Percentiles rank a stretch among this genome's conserved stretches.
Conservation (phyloP, 2,888 invertebrate species). For the Unio pictorum region DNA sequence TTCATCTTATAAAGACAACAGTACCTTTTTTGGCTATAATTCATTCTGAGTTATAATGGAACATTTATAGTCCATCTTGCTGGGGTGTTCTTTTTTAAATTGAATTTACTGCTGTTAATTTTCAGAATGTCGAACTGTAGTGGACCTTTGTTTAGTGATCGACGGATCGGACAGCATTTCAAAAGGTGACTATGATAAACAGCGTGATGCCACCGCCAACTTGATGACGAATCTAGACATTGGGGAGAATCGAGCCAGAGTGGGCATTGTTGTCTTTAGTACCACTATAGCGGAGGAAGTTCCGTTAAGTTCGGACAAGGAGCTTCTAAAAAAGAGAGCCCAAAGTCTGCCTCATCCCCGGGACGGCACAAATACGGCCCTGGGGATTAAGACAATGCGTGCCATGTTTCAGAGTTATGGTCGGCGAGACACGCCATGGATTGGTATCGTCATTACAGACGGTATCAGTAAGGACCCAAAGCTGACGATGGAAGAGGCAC, state of each 20-base stretch:
- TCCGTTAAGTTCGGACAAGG: slow-evolving; percentile 11
- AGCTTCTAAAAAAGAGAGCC: slow-evolving; percentile 15
- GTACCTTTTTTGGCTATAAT: too few relatives aligned
- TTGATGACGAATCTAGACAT: slow-evolving; percentile 41
- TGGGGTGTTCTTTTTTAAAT: too few relatives aligned
- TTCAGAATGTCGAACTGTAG: slow-evolving; percentile 46
- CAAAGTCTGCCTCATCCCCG: slow-evolving; percentile 25
- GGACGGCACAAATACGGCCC: slow-evolving; percentile 40
- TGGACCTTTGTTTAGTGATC: slow-evolving; percentile 56
- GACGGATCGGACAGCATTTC: slow-evolving; percentile 59
- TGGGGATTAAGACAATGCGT: slow-evolving; percentile 39
- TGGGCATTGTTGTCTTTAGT: slow-evolving; percentile 46
- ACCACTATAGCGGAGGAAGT: slow-evolving; percentile 23
- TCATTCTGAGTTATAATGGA: too few relatives aligned
- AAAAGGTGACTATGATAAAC: slow-evolving; percentile 34
- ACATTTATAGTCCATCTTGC: too few relatives aligned
- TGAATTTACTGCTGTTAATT: slow-evolving; percentile 6
- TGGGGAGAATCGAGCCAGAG: slow-evolving; percentile 16
- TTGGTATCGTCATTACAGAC: slow-evolving; percentile 70
- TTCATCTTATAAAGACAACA: too few relatives aligned
- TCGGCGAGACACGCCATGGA: slow-evolving; percentile 59
- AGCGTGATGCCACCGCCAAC: slow-evolving; percentile 37
- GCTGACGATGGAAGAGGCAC: slow-evolving; percentile 66
- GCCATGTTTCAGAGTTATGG: slow-evolving; percentile 28
- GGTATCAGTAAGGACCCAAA: slow-evolving; percentile 61